Percentiles rank a stretch among this genome's conserved stretches.
Conservation (phyloP, 2,113 vertebrate species). For the Pangasianodon gigas region DNA sequence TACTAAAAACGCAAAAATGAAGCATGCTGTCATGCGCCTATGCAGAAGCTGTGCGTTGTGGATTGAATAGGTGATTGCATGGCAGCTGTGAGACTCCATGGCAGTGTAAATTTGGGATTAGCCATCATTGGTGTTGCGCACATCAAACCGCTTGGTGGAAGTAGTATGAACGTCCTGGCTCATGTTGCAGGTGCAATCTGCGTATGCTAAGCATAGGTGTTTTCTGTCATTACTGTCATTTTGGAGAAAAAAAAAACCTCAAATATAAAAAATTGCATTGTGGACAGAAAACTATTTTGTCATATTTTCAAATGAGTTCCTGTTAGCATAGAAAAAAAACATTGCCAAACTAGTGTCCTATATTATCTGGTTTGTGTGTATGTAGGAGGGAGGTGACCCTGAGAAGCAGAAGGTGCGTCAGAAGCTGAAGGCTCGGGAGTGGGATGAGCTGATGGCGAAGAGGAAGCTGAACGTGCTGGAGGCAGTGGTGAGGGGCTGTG, state of each 20-base stretch:
- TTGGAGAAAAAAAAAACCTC: background rate
- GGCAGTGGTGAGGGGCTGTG: slow-evolving; percentile 82
- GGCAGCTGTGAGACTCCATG: background rate
- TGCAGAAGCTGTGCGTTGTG: background rate
- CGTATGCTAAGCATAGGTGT: background rate
- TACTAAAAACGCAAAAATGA: too few relatives aligned
- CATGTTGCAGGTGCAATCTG: background rate
- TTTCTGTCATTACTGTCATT: background rate
- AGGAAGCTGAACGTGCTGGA: slow-evolving; percentile 86
- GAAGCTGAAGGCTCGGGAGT: slow-evolving; percentile 91
- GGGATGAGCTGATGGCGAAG: slow-evolving; percentile 93
- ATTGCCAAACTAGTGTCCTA: background rate
- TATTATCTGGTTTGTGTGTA: background rate
- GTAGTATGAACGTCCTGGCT: background rate
- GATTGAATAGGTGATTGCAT: background rate
- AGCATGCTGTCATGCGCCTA: too few relatives aligned
- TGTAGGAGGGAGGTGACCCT: slow-evolving; percentile 82
- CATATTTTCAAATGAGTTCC: background rate
- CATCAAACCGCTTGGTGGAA: background rate
- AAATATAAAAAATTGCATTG: background rate
- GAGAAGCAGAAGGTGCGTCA: slow-evolving; percentile 93
- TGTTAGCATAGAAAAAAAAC: background rate
- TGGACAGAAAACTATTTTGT: background rate
- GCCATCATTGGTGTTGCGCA: background rate
- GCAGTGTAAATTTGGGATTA: background rate